Percentiles rank a stretch among this genome's conserved stretches.
These are phyloP conservation scores for Toxotes lorentzi DNA, from an alignment of 2,797 vertebrate species.

Conservation along the genomic window DNA sequence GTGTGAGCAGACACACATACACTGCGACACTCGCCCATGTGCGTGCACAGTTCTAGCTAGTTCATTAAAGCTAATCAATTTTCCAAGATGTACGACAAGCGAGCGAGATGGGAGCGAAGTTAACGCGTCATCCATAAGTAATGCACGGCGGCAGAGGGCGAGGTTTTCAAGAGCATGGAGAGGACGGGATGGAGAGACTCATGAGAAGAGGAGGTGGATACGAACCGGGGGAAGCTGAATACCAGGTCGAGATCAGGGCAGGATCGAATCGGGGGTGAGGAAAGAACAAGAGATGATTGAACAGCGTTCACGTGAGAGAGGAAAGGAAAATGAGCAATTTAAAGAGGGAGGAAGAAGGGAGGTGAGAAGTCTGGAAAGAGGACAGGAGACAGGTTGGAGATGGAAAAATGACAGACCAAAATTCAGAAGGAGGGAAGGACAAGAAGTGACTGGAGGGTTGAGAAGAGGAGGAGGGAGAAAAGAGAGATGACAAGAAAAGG, in stretches of 20 bases:
- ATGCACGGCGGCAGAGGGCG: slow-evolving; percentile 1
- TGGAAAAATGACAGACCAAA: no score
- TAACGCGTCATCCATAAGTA: slow-evolving; percentile 26
- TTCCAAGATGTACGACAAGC: not conserved
- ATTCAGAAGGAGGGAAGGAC: not conserved
- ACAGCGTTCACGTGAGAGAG: not conserved
- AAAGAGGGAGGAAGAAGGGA: not conserved
- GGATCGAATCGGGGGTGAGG: not conserved
- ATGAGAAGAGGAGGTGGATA: not conserved
- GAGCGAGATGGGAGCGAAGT: not conserved
- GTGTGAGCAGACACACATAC: no score
- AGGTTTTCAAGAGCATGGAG: not conserved
- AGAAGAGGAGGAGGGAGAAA: no score
- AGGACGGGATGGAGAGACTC: not conserved
- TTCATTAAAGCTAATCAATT: slow-evolving; percentile 28
- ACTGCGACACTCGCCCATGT: no score
- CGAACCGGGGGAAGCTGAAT: not conserved
- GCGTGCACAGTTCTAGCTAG: not conserved
- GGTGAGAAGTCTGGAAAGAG: not conserved
- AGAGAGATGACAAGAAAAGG: no score
- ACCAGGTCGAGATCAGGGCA: not conserved
- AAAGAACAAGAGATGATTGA: not conserved
- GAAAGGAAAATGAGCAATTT: not conserved
- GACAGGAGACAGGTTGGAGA: not conserved
- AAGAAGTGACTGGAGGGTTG: no score